phyloP scores from a whole-genome alignment of 1,140 invertebrate genomes.

The Octopus sinensis region DNA sequence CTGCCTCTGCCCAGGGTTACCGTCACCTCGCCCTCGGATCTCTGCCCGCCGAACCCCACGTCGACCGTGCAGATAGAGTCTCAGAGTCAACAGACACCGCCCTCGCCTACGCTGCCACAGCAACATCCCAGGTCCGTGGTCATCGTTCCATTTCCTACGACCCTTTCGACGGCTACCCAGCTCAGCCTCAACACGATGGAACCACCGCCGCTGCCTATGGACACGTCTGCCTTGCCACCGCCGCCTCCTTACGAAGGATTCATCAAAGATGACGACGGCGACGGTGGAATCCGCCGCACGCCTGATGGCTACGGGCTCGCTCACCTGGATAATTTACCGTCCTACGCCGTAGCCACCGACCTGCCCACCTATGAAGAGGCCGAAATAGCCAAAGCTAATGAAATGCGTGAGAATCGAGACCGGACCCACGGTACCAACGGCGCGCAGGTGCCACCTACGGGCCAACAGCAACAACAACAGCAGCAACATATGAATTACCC shows the following conservation, averaged over 20 bases:
- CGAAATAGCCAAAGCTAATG: conserved; percentile 76
- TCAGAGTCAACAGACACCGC: not conserved
- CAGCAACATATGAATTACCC: too few species aligned
- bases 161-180: not conserved
- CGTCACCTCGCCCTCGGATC: not conserved
- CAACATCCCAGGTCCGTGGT: not conserved
- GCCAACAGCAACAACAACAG: not conserved
- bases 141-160: not conserved
- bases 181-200: not conserved
- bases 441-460: too few species aligned
- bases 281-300: not conserved
- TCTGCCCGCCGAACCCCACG: not conserved
- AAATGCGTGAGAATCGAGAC: conserved; percentile 11
- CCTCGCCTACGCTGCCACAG: not conserved
- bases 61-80: too few species aligned
- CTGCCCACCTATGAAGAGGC: conserved; percentile 88
- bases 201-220: not conserved
- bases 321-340: conserved; percentile 64
- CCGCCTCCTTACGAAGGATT: not conserved
- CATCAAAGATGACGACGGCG: not conserved
- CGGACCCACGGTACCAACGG: not conserved
- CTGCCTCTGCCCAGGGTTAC: not conserved
- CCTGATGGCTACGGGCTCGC: not conserved
- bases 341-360: conserved; percentile 74
- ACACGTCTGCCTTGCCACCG: not conserved